Conservation (phyloP, 1,140 invertebrate genomes). For the Drosophila kurseongensis region DNA sequence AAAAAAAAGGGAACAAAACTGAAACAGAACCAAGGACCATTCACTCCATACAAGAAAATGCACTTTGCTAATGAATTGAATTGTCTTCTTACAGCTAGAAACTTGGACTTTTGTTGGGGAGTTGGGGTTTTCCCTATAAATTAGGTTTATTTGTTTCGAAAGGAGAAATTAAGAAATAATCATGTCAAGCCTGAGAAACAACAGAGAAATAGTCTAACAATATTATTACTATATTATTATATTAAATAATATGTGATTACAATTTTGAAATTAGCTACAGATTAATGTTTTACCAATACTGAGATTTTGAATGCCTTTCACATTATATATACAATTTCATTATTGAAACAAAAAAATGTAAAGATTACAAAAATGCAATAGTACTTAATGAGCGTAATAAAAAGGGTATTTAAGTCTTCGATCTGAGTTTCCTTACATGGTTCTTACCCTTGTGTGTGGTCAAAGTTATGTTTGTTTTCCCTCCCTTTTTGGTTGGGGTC, state of each 20-base stretch:
- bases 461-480: conserved; percentile 13
- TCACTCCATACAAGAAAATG: conserved; percentile 71
- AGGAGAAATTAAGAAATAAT: background rate
- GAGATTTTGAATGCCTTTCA: too few relatives aligned
- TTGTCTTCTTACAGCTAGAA: conserved; percentile 48
- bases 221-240: too few relatives aligned
- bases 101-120: conserved; percentile 2
- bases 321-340: background rate
- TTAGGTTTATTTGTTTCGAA: conserved; percentile 7
- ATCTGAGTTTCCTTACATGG: background rate
- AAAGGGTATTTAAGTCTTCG: conserved; percentile 4
- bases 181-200: too few relatives aligned
- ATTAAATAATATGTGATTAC: too few relatives aligned
- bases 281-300: too few relatives aligned
- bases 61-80: conserved; percentile 81
- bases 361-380: background rate
- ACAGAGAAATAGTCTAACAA: too few relatives aligned
- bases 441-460: conserved; percentile 8
- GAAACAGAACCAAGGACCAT: conserved; percentile 28
- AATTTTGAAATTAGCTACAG: too few relatives aligned
- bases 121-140: conserved; percentile 9
- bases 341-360: too few relatives aligned
- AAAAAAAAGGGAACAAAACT: conserved; percentile 9
- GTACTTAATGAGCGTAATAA: background rate
- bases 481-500: conserved; percentile 8